Conservation (phyloP, 2,888 invertebrate genomes). For the Oasisia sp. region DNA sequence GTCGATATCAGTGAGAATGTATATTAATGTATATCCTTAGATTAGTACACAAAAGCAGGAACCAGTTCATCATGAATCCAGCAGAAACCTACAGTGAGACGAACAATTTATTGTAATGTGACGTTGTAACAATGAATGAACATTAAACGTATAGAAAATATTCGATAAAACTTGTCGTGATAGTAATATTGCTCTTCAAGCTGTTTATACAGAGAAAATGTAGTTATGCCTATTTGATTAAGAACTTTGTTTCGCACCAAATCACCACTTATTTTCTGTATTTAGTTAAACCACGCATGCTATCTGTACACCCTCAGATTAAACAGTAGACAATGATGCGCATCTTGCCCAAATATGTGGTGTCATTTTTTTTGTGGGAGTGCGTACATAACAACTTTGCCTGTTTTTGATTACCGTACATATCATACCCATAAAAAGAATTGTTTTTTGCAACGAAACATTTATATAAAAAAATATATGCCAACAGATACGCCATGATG, state of each 20-base stretch:
- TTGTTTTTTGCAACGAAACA: not conserved
- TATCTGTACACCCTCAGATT: too few relatives aligned
- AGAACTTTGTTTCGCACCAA: not conserved
- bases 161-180: not conserved
- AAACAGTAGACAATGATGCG: too few relatives aligned
- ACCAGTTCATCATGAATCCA: too few relatives aligned
- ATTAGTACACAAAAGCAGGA: too few relatives aligned
- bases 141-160: not conserved
- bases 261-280: not conserved
- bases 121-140: not conserved
- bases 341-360: too few relatives aligned
- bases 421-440: not conserved
- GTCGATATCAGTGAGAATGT: not conserved
- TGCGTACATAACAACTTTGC: too few relatives aligned
- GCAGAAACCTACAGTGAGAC: too few relatives aligned
- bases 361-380: too few relatives aligned
- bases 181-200: not conserved
- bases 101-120: not conserved
- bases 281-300: too few relatives aligned
- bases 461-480: not conserved
- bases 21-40: not conserved
- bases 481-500: constrained; percentile 28
- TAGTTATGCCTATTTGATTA: not conserved
- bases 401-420: too few relatives aligned
- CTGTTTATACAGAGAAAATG: not conserved